phyloP scores from a whole-genome alignment of 2,113 vertebrate species.

The Alethe diademata region DNA sequence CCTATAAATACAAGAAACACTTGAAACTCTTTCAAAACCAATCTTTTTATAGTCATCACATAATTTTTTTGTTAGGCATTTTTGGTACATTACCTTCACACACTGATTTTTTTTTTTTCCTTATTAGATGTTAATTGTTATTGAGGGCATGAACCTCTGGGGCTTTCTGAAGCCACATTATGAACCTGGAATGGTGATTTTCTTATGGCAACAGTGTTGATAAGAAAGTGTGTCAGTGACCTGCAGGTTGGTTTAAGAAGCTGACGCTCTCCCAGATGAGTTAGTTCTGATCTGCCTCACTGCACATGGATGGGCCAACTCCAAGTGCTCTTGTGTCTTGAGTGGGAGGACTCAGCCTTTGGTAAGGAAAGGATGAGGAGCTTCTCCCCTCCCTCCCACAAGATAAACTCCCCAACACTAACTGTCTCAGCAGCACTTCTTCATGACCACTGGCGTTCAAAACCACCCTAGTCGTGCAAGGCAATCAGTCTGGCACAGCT shows the following conservation, averaged over 20 bases:
- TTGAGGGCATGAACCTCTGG: not conserved
- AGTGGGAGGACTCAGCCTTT: not conserved
- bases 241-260: not conserved
- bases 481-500: not conserved
- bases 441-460: not conserved
- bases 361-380: not conserved
- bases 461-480: not conserved
- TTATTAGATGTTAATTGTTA: not conserved
- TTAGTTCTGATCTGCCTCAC: not conserved
- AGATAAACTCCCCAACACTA: not conserved
- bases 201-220: not conserved
- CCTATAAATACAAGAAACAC: slow-evolving; percentile 73
- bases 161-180: not conserved
- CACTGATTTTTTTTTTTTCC: not conserved
- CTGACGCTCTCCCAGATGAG: not conserved
- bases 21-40: not conserved
- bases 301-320: not conserved
- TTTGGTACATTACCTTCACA: not conserved
- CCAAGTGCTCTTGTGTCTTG: not conserved
- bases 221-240: not conserved
- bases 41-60: not conserved
- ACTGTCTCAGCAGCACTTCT: not conserved
- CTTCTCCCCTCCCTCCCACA: not conserved
- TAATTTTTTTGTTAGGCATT: not conserved
- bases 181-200: not conserved